A percentile compares a stretch with the other conserved stretches of the same genome.
These are phyloP conservation scores for Spilosoma lubricipeda DNA, from an alignment of 2,888 invertebrate species.

Conservation along the genomic window DNA sequence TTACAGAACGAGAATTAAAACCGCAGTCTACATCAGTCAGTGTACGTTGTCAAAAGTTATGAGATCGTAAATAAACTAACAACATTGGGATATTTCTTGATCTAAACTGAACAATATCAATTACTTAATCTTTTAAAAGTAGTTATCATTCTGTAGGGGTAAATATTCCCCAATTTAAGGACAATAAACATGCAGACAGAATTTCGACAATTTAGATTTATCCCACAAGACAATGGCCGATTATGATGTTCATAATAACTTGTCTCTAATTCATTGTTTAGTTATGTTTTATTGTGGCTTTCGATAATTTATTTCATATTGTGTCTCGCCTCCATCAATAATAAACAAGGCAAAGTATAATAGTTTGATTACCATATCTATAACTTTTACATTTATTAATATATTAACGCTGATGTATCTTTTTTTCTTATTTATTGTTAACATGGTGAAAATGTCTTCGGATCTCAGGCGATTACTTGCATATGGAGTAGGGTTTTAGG, in stretches of 20 bases:
- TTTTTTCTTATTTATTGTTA: neutral
- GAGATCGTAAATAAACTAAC: no score
- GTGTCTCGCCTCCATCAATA: conserved; percentile 21
- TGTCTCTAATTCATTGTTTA: conserved; percentile 35
- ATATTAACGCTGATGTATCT: neutral
- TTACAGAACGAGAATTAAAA: no score
- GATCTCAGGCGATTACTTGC: neutral
- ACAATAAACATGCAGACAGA: conserved; percentile 44
- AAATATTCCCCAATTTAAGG: conserved; percentile 11
- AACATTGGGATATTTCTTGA: neutral
- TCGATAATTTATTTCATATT: conserved; percentile 33
- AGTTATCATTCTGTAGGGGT: conserved; percentile 8
- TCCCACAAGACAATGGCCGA: conserved; percentile 51
- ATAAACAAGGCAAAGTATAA: conserved; percentile 10
- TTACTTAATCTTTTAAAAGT: neutral
- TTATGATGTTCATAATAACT: conserved; percentile 34
- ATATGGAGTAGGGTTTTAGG: neutral
- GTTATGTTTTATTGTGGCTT: conserved; percentile 21
- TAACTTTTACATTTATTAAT: conserved; percentile 3
- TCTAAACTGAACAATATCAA: neutral
- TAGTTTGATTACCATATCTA: conserved; percentile 2
- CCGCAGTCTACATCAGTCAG: no score
- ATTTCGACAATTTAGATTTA: conserved; percentile 36
- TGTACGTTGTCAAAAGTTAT: no score
- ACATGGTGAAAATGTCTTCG: neutral